A percentile compares a stretch with the other conserved stretches of the same genome.
phyloP scores from a whole-genome alignment of 2,797 vertebrate genomes.

The Sorex maritimensis region DNA sequence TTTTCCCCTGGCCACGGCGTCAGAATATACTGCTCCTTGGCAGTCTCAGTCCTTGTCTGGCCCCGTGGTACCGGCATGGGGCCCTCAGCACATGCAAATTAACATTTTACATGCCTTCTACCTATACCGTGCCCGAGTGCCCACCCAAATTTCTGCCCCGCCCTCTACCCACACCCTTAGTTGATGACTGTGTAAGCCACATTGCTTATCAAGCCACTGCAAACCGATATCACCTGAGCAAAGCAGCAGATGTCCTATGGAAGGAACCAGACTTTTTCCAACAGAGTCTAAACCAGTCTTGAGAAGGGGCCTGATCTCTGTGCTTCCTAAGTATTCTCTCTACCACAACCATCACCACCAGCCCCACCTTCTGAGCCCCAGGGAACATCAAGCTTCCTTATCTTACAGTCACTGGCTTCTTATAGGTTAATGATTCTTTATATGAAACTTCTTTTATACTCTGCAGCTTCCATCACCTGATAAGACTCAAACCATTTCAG shows the following conservation, averaged over 20 bases:
- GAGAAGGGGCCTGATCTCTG: not conserved
- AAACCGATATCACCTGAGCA: not conserved
- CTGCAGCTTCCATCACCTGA: not conserved
- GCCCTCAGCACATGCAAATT: not conserved
- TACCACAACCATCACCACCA: no score
- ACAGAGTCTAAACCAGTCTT: not conserved
- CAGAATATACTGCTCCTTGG: not conserved
- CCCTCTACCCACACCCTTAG: not conserved
- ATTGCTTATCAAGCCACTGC: not conserved
- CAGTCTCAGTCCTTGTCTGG: not conserved
- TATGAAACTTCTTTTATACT: not conserved
- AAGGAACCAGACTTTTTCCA: not conserved
- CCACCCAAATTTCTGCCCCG: not conserved
- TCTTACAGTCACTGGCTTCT: not conserved
- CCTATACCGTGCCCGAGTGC: not conserved
- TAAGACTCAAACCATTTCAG: not conserved
- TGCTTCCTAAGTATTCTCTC: constrained; percentile 5
- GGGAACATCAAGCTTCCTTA: not conserved
- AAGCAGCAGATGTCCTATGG: not conserved
- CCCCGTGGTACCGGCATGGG: not conserved
- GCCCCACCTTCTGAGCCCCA: not conserved
- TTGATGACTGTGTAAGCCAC: not conserved
- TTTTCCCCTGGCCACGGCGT: not conserved
- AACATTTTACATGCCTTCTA: not conserved
- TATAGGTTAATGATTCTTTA: constrained; percentile 5